phyloP scores from a whole-genome alignment of 92 coral and sea anemone genomes.

The Zoanthus sociatus region DNA sequence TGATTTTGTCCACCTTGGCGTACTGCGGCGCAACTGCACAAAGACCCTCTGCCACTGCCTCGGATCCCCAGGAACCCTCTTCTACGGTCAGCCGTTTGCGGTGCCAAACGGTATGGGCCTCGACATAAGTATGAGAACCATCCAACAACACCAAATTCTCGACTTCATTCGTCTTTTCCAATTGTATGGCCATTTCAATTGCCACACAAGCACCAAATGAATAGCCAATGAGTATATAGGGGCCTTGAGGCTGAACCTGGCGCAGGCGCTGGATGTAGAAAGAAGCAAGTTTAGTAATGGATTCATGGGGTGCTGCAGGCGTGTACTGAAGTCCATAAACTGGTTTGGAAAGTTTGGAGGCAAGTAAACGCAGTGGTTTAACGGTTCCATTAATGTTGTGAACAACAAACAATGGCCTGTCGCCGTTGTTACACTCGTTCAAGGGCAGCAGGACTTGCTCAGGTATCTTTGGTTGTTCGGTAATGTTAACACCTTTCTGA shows the following conservation, averaged over 20 bases:
- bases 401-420: slow-evolving; percentile 73
- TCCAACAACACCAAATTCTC: slow-evolving; percentile 78
- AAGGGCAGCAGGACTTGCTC: slow-evolving; percentile 59
- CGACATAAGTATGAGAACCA: slow-evolving; percentile 84
- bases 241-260: slow-evolving; percentile 73
- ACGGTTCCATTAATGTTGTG: slow-evolving; percentile 87
- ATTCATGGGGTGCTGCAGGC: slow-evolving; percentile 66
- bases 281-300: slow-evolving; percentile 64
- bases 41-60: slow-evolving; percentile 73
- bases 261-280: slow-evolving; percentile 72
- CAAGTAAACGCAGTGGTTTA: slow-evolving; percentile 72
- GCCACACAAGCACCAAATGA: slow-evolving; percentile 89
- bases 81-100: slow-evolving; percentile 71
- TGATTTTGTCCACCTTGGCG: slow-evolving; percentile 76
- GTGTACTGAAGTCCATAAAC: slow-evolving; percentile 83
- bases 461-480: slow-evolving; percentile 42
- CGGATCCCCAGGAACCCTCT: slow-evolving; percentile 72
- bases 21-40: slow-evolving; percentile 66
- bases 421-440: slow-evolving; percentile 71
- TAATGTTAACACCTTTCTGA: background rate
- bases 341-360: slow-evolving; percentile 68
- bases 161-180: slow-evolving; percentile 81
- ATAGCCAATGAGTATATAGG: slow-evolving; percentile 78
- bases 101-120: slow-evolving; percentile 80
- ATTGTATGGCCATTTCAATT: slow-evolving; percentile 84